Evolutionary conservation across 2,888 invertebrate genomes (phyloP).

Genomic region (Didymodactylos carnosus): DNA sequence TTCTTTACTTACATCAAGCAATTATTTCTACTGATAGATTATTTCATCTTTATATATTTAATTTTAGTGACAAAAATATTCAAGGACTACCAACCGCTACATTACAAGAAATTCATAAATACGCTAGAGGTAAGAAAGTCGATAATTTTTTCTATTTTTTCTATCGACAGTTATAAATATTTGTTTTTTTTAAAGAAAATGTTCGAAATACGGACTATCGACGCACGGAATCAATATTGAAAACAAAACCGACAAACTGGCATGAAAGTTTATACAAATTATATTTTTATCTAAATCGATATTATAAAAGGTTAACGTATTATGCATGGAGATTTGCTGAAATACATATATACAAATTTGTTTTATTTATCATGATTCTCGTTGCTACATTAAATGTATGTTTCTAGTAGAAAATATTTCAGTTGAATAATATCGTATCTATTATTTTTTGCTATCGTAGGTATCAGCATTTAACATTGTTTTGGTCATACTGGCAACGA

Average conservation of each 20-base stretch:
- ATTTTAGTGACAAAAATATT: neutral
- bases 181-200: neutral
- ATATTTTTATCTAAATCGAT: neutral
- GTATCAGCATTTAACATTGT: neutral
- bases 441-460: neutral
- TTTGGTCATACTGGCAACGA: neutral
- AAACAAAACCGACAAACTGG: neutral
- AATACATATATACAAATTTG: slow-evolving; percentile 69
- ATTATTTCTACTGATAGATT: neutral
- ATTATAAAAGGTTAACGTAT: neutral
- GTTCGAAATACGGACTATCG: neutral
- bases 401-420: no score
- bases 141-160: neutral
- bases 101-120: neutral
- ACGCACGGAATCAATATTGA: neutral
- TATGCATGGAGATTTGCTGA: slow-evolving; percentile 63
- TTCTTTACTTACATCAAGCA: neutral
- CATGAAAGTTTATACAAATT: neutral
- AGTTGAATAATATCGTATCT: neutral
- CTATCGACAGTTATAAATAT: neutral
- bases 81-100: neutral
- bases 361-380: slow-evolving; percentile 28
- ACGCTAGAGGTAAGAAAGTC: neutral
- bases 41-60: no score
- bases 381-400: slow-evolving; percentile 21